Base-by-base conservation (phyloP, 2,113 vertebrate genomes). In the Alethe castanea region DNA sequence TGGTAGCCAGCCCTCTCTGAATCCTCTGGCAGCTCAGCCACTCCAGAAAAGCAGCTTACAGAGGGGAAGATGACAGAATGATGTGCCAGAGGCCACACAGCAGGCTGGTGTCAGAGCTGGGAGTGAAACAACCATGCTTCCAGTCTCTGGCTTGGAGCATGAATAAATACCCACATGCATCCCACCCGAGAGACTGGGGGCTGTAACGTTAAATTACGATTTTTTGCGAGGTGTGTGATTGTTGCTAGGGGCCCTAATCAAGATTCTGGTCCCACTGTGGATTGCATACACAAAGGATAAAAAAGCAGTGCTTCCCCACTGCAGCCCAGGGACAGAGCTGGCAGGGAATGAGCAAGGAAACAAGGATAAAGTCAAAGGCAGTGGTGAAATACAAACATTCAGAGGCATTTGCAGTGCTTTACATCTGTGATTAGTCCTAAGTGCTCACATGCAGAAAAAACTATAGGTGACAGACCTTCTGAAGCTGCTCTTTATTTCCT, bases 1-100 rank as follows among this genome's bases (percentile, higher is more conserved):
- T 38, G 31, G 16, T 20, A 14, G 69, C 52, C 0, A 0, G 10
- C 31, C 31, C 10, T 48, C 36, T 53, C 28, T 10, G 8, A 52
- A 74, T 16, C 65, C 52, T 4, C n/a, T 31, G 69, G 35, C 28
- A 48, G 24, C 48, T 60, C 48, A 7, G 61, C 0, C 0, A 14
- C 62, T 69, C 62, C 62, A 19, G 0, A 54, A 88, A 25, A 82
- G 69, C 81, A 38, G 22, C 11, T 66, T 25, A 9, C 53, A 66
- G 70, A 17, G 9, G 33, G 38, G 31, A 84, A 47, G 45, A 61
- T 53, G 86, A 52, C 13, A 14, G 69, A 73, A 66, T 0, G 1
- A 45, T n/a, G 64, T 38, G 61, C 84, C 70, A 3, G 2, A 82
- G 81, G 50, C 62, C 0, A 0, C 42, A 9, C 61, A 65, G 66